These are phyloP conservation scores for Alauda arvensis DNA, from an alignment of 2,797 vertebrate species.

Conservation along the genomic window DNA sequence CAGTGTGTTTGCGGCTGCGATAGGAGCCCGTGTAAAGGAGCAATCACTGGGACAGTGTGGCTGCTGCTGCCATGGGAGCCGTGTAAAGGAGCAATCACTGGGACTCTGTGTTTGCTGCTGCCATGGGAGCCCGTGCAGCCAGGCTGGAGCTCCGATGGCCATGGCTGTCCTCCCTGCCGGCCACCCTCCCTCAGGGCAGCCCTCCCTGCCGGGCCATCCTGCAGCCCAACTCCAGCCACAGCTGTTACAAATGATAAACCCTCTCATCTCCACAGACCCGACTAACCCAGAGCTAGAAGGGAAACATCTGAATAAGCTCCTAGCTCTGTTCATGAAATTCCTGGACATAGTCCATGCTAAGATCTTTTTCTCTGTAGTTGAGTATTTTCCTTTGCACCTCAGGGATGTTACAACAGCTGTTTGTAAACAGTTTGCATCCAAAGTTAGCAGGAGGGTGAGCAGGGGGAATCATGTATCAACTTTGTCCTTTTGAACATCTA, in stretches of 20 bases:
- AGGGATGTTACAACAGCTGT: conserved; percentile 61
- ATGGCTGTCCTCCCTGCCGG: background rate
- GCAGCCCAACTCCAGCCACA: background rate
- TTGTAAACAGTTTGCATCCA: conserved; percentile 59
- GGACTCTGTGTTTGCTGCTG: no score
- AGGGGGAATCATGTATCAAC: conserved; percentile 7
- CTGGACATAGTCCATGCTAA: conserved; percentile 53
- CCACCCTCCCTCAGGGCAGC: background rate
- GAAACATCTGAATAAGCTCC: conserved; percentile 37
- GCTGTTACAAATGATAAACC: background rate
- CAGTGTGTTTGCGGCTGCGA: no score
- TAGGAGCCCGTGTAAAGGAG: no score
- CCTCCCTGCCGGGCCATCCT: background rate
- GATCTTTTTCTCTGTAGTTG: conserved; percentile 21
- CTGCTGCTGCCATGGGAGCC: no score
- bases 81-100: no score
- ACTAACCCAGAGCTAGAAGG: conserved; percentile 1
- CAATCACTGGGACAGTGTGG: no score
- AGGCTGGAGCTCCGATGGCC: fast-evolving
- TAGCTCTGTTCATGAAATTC: conserved; percentile 23
- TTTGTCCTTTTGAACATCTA: conserved; percentile 32
- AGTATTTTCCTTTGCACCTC: conserved; percentile 39
- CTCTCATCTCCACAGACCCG: background rate
- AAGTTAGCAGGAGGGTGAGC: conserved; percentile 32
- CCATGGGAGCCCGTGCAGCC: background rate